A percentile compares a stretch with the other conserved stretches of the same genome.
These are phyloP conservation scores for Clarias laeviceps DNA, from an alignment of 2,797 vertebrate genomes.

Conservation along the genomic window DNA sequence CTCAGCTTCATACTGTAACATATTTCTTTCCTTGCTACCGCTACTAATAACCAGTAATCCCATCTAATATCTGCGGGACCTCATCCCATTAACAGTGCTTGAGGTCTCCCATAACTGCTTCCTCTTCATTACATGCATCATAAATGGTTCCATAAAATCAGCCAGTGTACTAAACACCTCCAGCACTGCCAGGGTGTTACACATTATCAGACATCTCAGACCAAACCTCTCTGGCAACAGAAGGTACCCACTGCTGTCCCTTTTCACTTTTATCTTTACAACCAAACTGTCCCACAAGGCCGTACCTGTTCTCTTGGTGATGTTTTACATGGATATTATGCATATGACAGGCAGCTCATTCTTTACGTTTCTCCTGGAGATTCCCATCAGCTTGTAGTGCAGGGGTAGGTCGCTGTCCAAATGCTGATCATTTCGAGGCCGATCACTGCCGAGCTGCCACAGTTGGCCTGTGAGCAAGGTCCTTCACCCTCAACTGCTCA, in stretches of 20 bases:
- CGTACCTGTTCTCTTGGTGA: neutral
- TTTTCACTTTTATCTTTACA: neutral
- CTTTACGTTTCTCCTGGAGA: neutral
- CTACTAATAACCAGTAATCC: neutral
- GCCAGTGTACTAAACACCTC: neutral
- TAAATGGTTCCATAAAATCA: constrained; percentile 22
- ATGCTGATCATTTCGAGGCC: too few relatives aligned
- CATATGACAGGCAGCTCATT: neutral
- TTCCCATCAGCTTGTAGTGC: neutral
- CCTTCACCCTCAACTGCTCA: too few relatives aligned
- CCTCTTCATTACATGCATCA: constrained; percentile 30
- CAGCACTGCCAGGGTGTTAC: neutral
- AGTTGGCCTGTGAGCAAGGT: too few relatives aligned
- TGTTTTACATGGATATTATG: constrained; percentile 4
- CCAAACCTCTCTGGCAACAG: neutral
- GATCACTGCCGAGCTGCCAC: too few relatives aligned
- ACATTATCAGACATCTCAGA: neutral
- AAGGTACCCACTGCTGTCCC: neutral
- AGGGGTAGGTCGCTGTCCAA: too few relatives aligned
- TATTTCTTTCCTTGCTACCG: neutral
- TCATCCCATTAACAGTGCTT: constrained; percentile 3
- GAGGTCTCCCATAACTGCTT: neutral
- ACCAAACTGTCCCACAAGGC: neutral
- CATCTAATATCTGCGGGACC: neutral
- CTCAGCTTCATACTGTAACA: neutral